Conservation (phyloP, 2,113 vertebrate species). For the Platichthys flesus region DNA sequence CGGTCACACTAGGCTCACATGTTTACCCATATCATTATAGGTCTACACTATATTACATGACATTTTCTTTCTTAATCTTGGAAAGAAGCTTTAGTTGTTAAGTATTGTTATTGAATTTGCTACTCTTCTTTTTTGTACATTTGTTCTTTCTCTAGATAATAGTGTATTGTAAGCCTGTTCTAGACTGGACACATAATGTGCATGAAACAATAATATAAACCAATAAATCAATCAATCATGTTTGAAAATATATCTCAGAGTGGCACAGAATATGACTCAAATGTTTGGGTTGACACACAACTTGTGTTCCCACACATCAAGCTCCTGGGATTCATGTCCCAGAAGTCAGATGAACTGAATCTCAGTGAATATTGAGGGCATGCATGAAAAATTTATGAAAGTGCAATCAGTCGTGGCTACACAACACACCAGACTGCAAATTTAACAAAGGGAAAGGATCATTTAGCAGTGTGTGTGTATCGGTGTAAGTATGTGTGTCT, state of each 20-base stretch:
- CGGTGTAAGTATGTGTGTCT: neutral
- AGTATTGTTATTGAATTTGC: neutral
- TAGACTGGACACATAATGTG: too few species aligned
- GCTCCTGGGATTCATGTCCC: neutral
- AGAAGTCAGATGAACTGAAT: neutral
- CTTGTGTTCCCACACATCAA: neutral
- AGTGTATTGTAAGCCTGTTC: too few species aligned
- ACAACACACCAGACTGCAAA: neutral
- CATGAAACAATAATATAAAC: too few species aligned
- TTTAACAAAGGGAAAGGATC: neutral
- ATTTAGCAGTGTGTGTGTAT: slow-evolving; percentile 5
- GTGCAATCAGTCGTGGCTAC: slow-evolving; percentile 5
- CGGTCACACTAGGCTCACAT: neutral
- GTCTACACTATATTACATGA: too few species aligned
- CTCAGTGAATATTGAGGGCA: neutral
- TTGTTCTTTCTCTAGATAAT: neutral
- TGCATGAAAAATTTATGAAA: neutral
- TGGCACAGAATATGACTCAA: neutral
- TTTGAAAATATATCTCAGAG: neutral
- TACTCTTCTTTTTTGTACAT: neutral
- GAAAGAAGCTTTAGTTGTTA: neutral
- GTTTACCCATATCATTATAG: too few species aligned
- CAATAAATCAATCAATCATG: too few species aligned
- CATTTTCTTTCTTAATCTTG: too few species aligned
- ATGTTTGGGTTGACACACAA: neutral